Evolutionary conservation across 2,113 vertebrate species (phyloP).

Genomic region (Hassar affinis): DNA sequence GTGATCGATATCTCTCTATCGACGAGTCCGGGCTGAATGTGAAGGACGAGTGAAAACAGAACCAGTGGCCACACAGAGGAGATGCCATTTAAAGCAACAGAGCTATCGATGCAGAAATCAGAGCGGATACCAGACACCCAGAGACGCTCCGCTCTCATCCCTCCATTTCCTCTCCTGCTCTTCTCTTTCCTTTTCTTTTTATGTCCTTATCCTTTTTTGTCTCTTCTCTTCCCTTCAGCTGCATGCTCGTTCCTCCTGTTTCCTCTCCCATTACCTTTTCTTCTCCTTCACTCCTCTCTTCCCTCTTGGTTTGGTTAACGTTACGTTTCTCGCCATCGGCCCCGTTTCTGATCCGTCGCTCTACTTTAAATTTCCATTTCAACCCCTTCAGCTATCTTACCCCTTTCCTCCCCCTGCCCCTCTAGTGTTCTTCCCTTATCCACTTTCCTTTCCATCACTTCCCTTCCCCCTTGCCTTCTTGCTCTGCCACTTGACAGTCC

Average conservation of each 20-base stretch:
- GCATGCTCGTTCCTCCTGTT: no score
- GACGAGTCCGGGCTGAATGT: slow-evolving; percentile 14
- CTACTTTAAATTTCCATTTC: neutral
- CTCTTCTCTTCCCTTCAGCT: no score
- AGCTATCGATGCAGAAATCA: slow-evolving; percentile 29
- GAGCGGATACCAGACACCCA: slow-evolving; percentile 17
- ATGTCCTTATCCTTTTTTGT: neutral
- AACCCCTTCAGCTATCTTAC: no score
- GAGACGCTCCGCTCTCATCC: neutral
- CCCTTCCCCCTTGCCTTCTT: neutral
- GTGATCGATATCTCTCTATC: slow-evolving; percentile 65
- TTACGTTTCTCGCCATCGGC: no score
- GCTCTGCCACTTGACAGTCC: neutral
- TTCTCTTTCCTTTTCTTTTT: neutral
- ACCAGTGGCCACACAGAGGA: slow-evolving; percentile 17
- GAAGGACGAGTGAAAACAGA: slow-evolving; percentile 21
- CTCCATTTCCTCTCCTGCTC: neutral
- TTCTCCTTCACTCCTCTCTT: neutral
- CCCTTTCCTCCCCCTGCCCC: neutral
- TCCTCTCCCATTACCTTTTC: neutral
- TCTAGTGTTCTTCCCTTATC: neutral
- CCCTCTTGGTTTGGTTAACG: no score
- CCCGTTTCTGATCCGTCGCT: neutral
- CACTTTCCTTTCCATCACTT: neutral
- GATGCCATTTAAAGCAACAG: slow-evolving; percentile 40